phyloP scores from a whole-genome alignment of 2,888 invertebrate genomes.

The Siphlonurus alternatus region DNA sequence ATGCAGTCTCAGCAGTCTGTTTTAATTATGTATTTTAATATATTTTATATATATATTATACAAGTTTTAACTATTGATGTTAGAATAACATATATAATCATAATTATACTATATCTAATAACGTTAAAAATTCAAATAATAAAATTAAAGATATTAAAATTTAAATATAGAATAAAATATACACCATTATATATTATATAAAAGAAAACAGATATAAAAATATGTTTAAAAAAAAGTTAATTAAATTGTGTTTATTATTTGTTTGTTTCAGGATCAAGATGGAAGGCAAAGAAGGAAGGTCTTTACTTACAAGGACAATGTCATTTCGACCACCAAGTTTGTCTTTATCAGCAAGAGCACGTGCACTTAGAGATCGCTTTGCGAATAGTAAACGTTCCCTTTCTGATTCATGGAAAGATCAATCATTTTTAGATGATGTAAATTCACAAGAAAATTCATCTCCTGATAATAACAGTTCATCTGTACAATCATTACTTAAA shows the following conservation, averaged over 20 bases:
- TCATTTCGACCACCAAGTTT: constrained; percentile 4
- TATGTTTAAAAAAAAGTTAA: neutral
- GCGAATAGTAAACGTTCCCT: constrained; percentile 13
- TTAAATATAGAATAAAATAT: no score
- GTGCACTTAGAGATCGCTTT: constrained; percentile 14
- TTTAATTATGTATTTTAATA: no score
- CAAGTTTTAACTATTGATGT: no score
- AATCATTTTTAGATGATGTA: neutral
- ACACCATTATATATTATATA: no score
- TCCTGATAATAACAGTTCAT: neutral
- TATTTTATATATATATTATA: no score
- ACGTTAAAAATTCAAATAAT: no score
- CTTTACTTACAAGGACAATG: constrained; percentile 3
- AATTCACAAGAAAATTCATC: neutral
- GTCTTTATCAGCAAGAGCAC: constrained; percentile 14
- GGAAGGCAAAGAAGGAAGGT: neutral
- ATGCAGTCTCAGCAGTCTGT: no score
- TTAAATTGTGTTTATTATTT: no score
- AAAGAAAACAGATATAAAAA: no score
- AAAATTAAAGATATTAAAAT: no score
- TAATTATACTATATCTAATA: no score
- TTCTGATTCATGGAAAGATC: constrained; percentile 13
- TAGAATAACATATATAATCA: no score
- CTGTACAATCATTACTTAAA: neutral
- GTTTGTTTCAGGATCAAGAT: neutral